A percentile compares a stretch with the other conserved stretches of the same genome.
Evolutionary conservation across 2,113 vertebrate genomes (phyloP).

Genomic region (Naja naja): DNA sequence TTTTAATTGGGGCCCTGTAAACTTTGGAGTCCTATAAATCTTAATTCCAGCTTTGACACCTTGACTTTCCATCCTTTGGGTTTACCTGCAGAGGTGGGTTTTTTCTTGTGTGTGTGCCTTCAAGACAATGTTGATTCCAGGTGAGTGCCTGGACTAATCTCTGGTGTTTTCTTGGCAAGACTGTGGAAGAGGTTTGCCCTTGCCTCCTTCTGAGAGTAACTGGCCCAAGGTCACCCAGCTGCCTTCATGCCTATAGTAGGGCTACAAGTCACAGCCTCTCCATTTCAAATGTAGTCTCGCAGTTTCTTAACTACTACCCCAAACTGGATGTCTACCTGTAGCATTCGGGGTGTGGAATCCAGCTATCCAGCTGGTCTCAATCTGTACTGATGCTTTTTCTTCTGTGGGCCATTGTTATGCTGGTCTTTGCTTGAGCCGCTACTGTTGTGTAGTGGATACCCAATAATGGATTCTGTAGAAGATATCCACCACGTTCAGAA

Average conservation of each 20-base stretch:
- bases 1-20: not conserved
- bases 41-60: not conserved
- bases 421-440: not conserved
- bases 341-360: not conserved
- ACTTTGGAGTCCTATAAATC: not conserved
- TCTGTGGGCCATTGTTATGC: not conserved
- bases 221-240: not conserved
- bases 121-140: not conserved
- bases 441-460: not conserved
- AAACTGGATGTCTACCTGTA: not conserved
- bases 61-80: not conserved
- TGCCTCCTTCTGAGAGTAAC: not conserved
- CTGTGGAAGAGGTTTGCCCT: not conserved
- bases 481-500: not conserved
- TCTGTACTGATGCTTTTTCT: not conserved
- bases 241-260: not conserved
- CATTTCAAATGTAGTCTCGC: not conserved
- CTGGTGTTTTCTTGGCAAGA: not conserved
- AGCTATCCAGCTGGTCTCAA: not conserved
- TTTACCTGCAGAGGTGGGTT: not conserved
- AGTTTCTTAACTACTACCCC: not conserved
- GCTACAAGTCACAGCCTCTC: not conserved
- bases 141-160: not conserved
- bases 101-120: not conserved
- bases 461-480: not conserved